Evolutionary conservation across 2,888 invertebrate genomes (phyloP).

Genomic region (Agrilus cyanescens): DNA sequence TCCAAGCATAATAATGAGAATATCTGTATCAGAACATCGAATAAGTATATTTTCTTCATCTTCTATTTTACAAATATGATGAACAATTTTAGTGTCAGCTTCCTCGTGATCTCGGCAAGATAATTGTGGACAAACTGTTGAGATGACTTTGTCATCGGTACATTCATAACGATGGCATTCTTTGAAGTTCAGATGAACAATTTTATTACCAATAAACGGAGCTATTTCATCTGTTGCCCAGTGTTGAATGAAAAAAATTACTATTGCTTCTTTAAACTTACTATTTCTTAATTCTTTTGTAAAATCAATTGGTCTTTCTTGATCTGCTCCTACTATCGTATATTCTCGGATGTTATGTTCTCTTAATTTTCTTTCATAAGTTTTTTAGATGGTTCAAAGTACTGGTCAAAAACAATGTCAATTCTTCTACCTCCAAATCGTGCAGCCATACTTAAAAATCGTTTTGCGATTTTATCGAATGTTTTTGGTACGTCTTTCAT

Average conservation of each 20-base stretch:
- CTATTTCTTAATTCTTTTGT: conserved; percentile 18
- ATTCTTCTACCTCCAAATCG: conserved; percentile 15
- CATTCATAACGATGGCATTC: too few relatives aligned
- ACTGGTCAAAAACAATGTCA: conserved; percentile 18
- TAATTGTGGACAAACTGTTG: too few relatives aligned
- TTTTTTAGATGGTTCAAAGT: conserved; percentile 15
- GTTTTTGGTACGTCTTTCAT: conserved; percentile 17
- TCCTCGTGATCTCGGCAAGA: conserved; percentile 4
- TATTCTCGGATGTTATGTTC: conserved; percentile 12
- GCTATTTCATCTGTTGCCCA: conserved; percentile 21
- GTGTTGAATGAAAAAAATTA: conserved; percentile 20
- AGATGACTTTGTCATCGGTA: too few relatives aligned
- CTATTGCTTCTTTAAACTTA: conserved; percentile 20
- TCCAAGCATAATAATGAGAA: conserved; percentile 5
- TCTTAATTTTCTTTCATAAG: conserved; percentile 14
- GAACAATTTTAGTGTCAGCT: conserved; percentile 4
- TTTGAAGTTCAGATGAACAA: too few relatives aligned
- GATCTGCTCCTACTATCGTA: conserved; percentile 19
- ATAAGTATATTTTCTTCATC: conserved; percentile 2
- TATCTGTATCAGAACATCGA: conserved; percentile 7
- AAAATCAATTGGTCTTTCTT: conserved; percentile 19
- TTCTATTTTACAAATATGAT: neutral
- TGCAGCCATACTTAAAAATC: conserved; percentile 9
- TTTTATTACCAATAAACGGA: too few relatives aligned
- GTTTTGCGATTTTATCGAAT: conserved; percentile 16